Percentiles rank a stretch among this genome's conserved stretches.
These are phyloP conservation scores for Electrona antarctica DNA, from an alignment of 2,113 vertebrate genomes.

Conservation along the genomic window DNA sequence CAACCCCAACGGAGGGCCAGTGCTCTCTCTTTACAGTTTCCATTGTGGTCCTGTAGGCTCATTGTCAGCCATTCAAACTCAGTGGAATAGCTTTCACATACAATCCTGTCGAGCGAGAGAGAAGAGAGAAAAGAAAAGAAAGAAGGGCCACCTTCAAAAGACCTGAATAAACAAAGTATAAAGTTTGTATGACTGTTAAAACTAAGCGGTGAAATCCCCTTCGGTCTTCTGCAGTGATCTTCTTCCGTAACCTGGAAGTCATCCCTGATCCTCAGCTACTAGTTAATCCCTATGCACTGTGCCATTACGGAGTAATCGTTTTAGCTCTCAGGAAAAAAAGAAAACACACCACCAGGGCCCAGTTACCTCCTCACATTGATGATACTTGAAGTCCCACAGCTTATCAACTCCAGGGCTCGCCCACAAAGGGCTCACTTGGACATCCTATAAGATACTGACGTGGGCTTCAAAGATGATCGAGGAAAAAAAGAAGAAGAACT, in stretches of 20 bases:
- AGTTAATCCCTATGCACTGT: slow-evolving; percentile 22
- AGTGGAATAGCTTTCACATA: too few species aligned
- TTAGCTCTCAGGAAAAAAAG: slow-evolving; percentile 1
- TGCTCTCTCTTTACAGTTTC: too few species aligned
- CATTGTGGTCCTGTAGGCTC: too few species aligned
- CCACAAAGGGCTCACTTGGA: slow-evolving; percentile 38
- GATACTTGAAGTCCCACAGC: slow-evolving; percentile 55
- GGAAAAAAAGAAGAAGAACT: too few species aligned
- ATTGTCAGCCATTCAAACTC: too few species aligned
- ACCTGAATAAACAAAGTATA: slow-evolving; percentile 31
- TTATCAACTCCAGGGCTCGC: slow-evolving; percentile 28
- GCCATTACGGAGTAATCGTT: slow-evolving; percentile 26
- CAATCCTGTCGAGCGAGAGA: too few species aligned
- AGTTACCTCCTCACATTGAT: slow-evolving; percentile 53
- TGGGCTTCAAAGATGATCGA: slow-evolving; percentile 18
- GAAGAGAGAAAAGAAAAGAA: too few species aligned
- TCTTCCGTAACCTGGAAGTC: slow-evolving; percentile 55
- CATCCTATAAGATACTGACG: slow-evolving; percentile 33
- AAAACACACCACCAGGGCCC: slow-evolving; percentile 24
- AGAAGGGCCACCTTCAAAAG: neutral
- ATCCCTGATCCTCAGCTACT: slow-evolving; percentile 52
- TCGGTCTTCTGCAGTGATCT: slow-evolving; percentile 34
- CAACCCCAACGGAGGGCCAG: too few species aligned
- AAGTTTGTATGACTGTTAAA: slow-evolving; percentile 45
- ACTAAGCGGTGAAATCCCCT: slow-evolving; percentile 34